Conservation (phyloP, 2,113 vertebrate species). For the Azemiops feae region DNA sequence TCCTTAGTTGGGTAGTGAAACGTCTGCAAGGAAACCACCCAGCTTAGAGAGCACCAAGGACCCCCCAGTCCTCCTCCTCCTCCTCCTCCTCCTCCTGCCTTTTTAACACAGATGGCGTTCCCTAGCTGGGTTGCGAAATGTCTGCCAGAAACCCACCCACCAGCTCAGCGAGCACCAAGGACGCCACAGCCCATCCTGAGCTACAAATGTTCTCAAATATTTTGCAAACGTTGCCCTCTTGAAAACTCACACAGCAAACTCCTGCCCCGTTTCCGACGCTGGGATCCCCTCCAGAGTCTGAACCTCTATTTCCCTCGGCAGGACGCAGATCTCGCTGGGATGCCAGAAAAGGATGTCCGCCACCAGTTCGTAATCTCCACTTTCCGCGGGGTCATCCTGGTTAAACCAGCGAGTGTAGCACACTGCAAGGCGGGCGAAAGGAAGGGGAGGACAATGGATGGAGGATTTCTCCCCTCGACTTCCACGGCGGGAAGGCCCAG, state of each 20-base stretch:
- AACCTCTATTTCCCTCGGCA: conserved; percentile 57
- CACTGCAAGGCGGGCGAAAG: conserved; percentile 32
- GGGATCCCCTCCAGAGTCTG: conserved; percentile 36
- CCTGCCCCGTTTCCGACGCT: background rate
- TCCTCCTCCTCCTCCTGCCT: too few species aligned
- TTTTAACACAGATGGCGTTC: too few species aligned
- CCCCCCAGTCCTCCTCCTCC: too few species aligned
- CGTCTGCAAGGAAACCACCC: too few species aligned
- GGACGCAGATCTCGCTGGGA: conserved; percentile 42
- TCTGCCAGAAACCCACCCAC: background rate
- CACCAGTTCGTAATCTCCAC: conserved; percentile 57
- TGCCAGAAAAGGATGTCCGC: conserved; percentile 26
- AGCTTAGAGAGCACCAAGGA: too few species aligned
- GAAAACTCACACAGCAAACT: background rate
- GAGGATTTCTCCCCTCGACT: background rate
- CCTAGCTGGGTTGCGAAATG: background rate
- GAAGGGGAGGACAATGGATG: background rate
- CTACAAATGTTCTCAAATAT: too few species aligned
- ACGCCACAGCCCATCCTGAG: background rate
- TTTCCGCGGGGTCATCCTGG: conserved; percentile 34
- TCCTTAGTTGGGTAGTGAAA: too few species aligned
- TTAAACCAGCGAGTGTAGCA: conserved; percentile 62
- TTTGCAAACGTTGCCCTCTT: too few species aligned
- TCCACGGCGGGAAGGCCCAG: too few species aligned
- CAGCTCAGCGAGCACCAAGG: background rate